These are phyloP conservation scores for Agrotis exclamationis DNA, from an alignment of 2,888 invertebrate species.

Conservation along the genomic window DNA sequence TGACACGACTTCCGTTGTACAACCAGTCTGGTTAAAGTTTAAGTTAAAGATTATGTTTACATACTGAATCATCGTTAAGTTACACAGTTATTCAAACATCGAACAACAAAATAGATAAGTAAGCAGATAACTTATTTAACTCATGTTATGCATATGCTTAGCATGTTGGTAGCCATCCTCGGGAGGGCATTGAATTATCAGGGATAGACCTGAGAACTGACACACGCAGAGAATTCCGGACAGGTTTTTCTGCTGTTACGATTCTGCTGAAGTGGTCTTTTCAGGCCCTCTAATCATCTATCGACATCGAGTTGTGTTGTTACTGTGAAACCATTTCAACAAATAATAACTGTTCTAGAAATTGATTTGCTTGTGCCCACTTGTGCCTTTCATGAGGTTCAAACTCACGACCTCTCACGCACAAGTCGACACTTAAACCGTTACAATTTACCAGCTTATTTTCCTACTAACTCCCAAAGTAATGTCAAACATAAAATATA, in stretches of 20 bases:
- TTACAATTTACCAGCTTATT: not conserved
- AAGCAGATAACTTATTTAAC: not conserved
- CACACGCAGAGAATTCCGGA: too few relatives aligned
- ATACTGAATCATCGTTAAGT: conserved; percentile 11
- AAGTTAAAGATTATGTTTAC: conserved; percentile 19
- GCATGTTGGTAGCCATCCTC: not conserved
- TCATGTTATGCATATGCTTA: not conserved
- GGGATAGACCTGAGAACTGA: too few relatives aligned
- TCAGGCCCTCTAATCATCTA: too few relatives aligned
- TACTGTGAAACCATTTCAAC: not conserved
- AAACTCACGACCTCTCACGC: conserved; percentile 17
- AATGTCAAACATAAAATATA: conserved; percentile 31
- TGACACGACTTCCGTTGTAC: conserved; percentile 24
- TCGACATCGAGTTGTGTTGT: too few relatives aligned
- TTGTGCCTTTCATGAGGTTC: not conserved
- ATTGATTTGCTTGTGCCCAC: not conserved
- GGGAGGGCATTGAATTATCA: too few relatives aligned
- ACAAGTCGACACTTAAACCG: not conserved
- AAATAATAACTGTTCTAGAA: not conserved
- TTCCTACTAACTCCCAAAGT: conserved; percentile 10
- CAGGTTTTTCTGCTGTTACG: too few relatives aligned
- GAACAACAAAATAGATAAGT: conserved; percentile 1
- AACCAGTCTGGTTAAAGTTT: conserved; percentile 16
- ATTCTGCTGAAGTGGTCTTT: too few relatives aligned
- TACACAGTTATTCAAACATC: not conserved